Percentiles rank a stretch among this genome's conserved stretches.
Conservation (phyloP, 1,140 invertebrate species). For the Oedothorax gibbosus region DNA sequence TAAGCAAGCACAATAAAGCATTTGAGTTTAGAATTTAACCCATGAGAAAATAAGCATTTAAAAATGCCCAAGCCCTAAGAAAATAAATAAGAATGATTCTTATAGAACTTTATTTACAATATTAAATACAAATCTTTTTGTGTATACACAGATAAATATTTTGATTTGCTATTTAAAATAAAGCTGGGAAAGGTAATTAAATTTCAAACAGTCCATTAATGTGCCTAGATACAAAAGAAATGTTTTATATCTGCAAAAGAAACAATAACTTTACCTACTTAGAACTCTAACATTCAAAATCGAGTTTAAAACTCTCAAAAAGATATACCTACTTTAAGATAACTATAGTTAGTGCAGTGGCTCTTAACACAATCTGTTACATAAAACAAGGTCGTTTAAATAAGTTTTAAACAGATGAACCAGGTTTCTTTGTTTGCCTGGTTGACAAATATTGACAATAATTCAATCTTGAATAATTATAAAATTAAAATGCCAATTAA, state of each 20-base stretch:
- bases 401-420: too few species aligned
- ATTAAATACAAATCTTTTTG: conserved; percentile 22
- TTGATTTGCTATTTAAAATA: conserved; percentile 35
- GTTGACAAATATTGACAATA: too few species aligned
- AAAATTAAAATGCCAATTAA: too few species aligned
- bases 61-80: too few species aligned
- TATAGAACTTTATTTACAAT: conserved; percentile 46
- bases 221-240: conserved; percentile 7
- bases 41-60: too few species aligned
- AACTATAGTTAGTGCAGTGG: too few species aligned
- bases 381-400: too few species aligned
- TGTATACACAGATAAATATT: conserved; percentile 42
- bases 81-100: background rate
- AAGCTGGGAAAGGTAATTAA: conserved; percentile 9
- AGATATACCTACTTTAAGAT: background rate
- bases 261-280: conserved; percentile 11
- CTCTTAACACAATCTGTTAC: too few species aligned
- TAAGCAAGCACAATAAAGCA: too few species aligned
- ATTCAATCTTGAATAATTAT: too few species aligned
- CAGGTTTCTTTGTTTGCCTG: too few species aligned
- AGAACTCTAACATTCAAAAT: conserved; percentile 41
- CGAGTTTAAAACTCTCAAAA: conserved; percentile 20
- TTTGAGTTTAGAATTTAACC: too few species aligned
- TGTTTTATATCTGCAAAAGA: conserved; percentile 12
- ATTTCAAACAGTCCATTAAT: conserved; percentile 15